Evolutionary conservation across 2,113 vertebrate genomes (phyloP).

Genomic region (Tupaia tana): DNA sequence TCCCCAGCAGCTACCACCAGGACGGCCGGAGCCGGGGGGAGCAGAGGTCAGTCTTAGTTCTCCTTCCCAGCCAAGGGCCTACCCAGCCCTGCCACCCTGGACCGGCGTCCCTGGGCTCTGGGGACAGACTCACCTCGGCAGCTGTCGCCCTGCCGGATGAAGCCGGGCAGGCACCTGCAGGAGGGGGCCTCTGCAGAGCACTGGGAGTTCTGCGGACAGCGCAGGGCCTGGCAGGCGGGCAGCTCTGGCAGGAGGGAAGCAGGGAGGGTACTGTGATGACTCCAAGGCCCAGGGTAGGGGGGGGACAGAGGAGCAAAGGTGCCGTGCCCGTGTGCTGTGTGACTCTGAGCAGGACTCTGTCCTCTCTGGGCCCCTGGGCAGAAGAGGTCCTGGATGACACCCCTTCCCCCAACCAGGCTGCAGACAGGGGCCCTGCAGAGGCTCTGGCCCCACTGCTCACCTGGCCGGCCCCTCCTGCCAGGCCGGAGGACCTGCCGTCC

Average conservation of each 20-base stretch:
- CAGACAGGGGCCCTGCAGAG: background rate
- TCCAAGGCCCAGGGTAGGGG: background rate
- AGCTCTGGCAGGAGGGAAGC: conserved; percentile 86
- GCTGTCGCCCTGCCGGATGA: conserved; percentile 76
- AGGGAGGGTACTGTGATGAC: background rate
- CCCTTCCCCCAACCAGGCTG: background rate
- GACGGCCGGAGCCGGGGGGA: background rate
- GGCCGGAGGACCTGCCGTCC: background rate
- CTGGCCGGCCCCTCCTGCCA: background rate
- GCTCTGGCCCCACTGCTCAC: background rate
- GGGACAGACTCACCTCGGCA: conserved; percentile 83
- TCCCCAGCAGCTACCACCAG: background rate
- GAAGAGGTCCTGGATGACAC: background rate
- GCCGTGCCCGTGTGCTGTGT: background rate
- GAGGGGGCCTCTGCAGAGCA: conserved; percentile 84
- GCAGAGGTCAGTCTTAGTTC: background rate
- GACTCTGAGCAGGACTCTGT: background rate
- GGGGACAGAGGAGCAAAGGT: background rate
- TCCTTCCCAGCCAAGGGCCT: background rate
- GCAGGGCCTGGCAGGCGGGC: conserved; percentile 83
- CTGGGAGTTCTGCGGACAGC: conserved; percentile 87
- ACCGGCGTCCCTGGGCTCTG: fast-evolving
- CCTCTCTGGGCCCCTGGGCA: background rate
- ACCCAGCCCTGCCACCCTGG: background rate
- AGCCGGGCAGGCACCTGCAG: conserved; percentile 92